Evolutionary conservation across 2,888 invertebrate species (phyloP).

Genomic region (Linnaemya vulpina): DNA sequence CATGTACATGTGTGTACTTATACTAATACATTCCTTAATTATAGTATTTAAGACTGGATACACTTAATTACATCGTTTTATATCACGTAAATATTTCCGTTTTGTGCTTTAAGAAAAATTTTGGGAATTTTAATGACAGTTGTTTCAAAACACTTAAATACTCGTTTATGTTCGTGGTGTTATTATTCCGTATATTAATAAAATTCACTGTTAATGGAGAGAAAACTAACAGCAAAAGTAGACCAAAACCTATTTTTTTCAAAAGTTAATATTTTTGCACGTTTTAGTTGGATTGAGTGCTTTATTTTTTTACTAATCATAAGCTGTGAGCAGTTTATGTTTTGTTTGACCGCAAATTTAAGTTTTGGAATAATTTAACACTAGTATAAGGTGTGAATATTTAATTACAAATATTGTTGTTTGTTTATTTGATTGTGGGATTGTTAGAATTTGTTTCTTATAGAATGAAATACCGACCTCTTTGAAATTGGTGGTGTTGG

Average conservation of each 20-base stretch:
- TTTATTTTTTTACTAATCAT: too few species aligned
- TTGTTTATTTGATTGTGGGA: too few species aligned
- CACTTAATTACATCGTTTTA: conserved; percentile 60
- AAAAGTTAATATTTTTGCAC: too few species aligned
- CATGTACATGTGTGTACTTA: background rate
- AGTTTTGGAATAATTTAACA: too few species aligned
- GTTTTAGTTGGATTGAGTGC: too few species aligned
- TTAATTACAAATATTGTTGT: too few species aligned
- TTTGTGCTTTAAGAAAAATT: conserved; percentile 3
- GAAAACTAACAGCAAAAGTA: background rate
- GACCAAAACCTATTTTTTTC: background rate
- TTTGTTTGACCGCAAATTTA: too few species aligned
- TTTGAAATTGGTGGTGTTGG: too few species aligned
- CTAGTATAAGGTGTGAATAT: too few species aligned
- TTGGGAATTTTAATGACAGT: conserved; percentile 57
- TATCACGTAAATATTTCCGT: conserved; percentile 9
- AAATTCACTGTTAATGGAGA: background rate
- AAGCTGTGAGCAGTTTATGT: too few species aligned
- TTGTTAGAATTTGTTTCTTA: too few species aligned
- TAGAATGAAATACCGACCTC: too few species aligned
- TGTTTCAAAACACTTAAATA: conserved; percentile 40
- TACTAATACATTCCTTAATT: background rate
- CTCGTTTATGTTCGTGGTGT: conserved; percentile 1
- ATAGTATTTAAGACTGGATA: conserved; percentile 28
- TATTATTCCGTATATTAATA: background rate